Base-by-base conservation (phyloP, 2,888 invertebrate species). In the Zygothrica quintamaculata region DNA sequence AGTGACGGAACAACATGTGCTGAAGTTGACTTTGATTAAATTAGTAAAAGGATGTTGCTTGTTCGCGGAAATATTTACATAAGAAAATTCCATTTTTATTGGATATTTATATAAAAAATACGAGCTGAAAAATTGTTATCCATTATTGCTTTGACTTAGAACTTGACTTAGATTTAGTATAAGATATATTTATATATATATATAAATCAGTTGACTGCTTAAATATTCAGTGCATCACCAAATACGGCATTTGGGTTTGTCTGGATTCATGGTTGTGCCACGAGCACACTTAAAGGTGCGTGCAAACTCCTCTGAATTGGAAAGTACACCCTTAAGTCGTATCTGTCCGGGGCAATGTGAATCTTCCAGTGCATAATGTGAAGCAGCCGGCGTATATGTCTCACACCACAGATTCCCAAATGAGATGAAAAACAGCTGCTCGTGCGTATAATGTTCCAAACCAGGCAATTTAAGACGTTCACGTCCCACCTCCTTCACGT, bases 351-450 rank as follows among this genome's bases (percentile, higher is more conserved):
- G 96, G 61, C 95, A 94, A 84, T 96, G 96, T 43, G 94, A 93
- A 77, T 96, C 96, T 57, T 93, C 92, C 1, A 96, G 88, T 60
- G 95, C 94, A 71, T 93, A 93, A 39, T 92, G 92, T 6, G 95
- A 88, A 0, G 94, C 93, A 25, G 93, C 93, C 18, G 91, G 92
- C 29, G 94, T 94, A 68, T 93, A 93, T 25, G 94, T 93, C 88
- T 96, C 96, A 89, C 97, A 97, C 97, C 97, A 97, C 8, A 97
- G 92, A 90, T 96, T 96, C 31, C 95, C 96, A 90, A 94, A 96
- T 0, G 96, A 93, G 22, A 97, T 92, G 89, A 96, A 97, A 88
- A 97, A 94, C 61, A 97, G 90, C 88, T 97, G 97, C 36, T 95
- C 94, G 43, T 94, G 93, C 0, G 93, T 92, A 77, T 93, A 94